Evolutionary conservation across 23 tunicate genomes (phyloP).

Genomic region (Oikopleura albicans): DNA sequence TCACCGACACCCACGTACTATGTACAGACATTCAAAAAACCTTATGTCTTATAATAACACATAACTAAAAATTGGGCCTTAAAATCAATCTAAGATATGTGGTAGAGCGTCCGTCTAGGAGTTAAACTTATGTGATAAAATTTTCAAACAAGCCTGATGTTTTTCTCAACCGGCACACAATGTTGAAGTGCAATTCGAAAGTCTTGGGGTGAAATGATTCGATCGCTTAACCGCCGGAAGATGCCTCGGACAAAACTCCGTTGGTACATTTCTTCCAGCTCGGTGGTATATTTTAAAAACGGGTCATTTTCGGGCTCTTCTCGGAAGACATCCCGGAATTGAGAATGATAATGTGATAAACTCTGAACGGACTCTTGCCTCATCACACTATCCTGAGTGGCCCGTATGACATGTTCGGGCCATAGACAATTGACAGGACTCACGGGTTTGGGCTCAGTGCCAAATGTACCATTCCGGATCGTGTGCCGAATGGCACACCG

Average conservation of each 20-base stretch:
- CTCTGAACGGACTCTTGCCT: too few relatives aligned
- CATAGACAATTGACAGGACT: background rate
- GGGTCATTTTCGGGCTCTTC: background rate
- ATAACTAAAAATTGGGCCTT: too few relatives aligned
- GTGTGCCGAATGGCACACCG: background rate
- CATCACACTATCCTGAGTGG: background rate
- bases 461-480: background rate
- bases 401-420: background rate
- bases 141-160: too few relatives aligned
- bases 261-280: background rate
- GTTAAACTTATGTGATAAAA: too few relatives aligned
- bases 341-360: too few relatives aligned
- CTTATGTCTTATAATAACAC: too few relatives aligned
- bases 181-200: background rate
- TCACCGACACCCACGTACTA: too few relatives aligned
- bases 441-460: background rate
- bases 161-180: background rate
- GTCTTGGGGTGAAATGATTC: background rate
- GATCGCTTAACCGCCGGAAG: background rate
- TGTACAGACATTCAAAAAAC: too few relatives aligned
- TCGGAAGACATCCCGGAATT: too few relatives aligned
- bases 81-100: too few relatives aligned
- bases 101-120: too few relatives aligned
- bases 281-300: background rate
- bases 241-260: slow-evolving; percentile 7